Evolutionary conservation across 1,140 invertebrate genomes (phyloP).

Genomic region (Neuroterus valhalla): DNA sequence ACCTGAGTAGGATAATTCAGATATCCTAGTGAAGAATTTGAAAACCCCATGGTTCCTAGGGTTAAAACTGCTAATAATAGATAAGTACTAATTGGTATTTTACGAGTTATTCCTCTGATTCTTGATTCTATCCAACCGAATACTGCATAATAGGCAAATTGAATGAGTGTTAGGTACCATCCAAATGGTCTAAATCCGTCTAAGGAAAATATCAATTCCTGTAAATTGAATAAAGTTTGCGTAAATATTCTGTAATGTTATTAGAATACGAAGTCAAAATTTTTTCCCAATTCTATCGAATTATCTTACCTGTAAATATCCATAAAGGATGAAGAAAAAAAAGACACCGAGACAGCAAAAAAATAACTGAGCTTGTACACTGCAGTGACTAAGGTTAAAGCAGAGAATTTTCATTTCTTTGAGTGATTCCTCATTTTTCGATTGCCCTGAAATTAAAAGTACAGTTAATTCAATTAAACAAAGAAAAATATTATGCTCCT

Average conservation of each 20-base stretch:
- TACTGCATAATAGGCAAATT: constrained; percentile 90
- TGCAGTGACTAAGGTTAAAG: constrained; percentile 82
- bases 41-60: constrained; percentile 96
- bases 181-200: constrained; percentile 92
- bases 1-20: constrained; percentile 93
- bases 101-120: constrained; percentile 78
- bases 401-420: constrained; percentile 81
- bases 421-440: constrained; percentile 33
- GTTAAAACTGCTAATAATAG: constrained; percentile 89
- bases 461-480: too few relatives aligned
- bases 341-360: constrained; percentile 88
- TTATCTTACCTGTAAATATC: constrained; percentile 83
- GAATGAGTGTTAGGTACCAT: constrained; percentile 94
- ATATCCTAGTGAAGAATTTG: constrained; percentile 95
- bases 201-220: constrained; percentile 93
- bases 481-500: too few relatives aligned
- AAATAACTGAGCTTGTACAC: constrained; percentile 83
- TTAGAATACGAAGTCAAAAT: constrained; percentile 11
- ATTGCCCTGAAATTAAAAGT: constrained; percentile 36
- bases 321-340: constrained; percentile 92
- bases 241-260: too few relatives aligned
- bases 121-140: constrained; percentile 87
- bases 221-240: constrained; percentile 34
- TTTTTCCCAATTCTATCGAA: constrained; percentile 27
- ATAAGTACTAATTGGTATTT: constrained; percentile 90